These are phyloP conservation scores for Anas platyrhynchos DNA, from an alignment of 2,113 vertebrate genomes.

Conservation along the genomic window DNA sequence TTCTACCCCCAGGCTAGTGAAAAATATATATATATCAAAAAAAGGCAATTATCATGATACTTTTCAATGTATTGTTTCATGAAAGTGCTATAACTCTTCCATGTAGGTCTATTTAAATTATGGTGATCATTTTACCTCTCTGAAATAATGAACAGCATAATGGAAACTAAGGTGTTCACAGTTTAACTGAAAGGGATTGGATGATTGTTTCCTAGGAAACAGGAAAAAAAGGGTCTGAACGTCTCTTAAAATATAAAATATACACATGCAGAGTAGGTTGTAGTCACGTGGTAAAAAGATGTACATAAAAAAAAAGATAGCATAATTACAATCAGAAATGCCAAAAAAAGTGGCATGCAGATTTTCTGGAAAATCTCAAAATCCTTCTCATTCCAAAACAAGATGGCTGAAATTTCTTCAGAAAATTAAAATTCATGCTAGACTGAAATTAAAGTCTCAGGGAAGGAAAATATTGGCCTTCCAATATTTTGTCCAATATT, in stretches of 20 bases:
- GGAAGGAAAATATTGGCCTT: neutral
- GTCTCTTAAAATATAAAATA: conserved; percentile 31
- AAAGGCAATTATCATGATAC: neutral
- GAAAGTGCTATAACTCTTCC: neutral
- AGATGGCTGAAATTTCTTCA: neutral
- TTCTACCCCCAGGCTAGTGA: neutral
- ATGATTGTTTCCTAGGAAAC: conserved; percentile 50
- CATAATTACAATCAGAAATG: neutral
- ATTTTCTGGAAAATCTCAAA: neutral
- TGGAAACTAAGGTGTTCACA: neutral
- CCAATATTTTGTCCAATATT: too few species aligned
- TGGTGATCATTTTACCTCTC: conserved; percentile 11
- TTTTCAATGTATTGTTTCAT: neutral
- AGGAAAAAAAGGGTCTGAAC: conserved; percentile 10
- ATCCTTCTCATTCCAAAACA: neutral
- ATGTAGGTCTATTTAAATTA: neutral
- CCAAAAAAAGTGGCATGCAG: neutral
- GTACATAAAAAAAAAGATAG: neutral
- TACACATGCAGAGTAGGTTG: neutral
- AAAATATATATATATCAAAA: neutral
- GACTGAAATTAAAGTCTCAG: neutral
- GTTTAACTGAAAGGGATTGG: neutral
- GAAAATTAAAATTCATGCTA: neutral
- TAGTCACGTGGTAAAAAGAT: neutral
- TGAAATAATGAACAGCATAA: neutral